Evolutionary conservation across 1,140 invertebrate genomes (phyloP).

Genomic region (Drosophila neocordata): DNA sequence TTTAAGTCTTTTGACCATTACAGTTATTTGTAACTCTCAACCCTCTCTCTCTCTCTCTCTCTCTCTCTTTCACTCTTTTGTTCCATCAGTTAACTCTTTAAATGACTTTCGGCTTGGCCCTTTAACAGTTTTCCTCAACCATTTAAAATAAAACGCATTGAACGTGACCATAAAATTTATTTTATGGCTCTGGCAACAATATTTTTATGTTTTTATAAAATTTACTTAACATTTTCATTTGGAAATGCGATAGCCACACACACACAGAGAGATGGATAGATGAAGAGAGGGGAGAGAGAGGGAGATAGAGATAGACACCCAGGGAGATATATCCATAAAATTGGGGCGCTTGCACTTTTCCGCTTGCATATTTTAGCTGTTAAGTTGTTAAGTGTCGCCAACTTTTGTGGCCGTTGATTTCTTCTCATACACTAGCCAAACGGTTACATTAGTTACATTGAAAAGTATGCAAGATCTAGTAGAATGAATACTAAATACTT

Average conservation of each 20-base stretch:
- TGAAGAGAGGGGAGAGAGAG: too few species aligned
- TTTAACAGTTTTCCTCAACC: slow-evolving; percentile 28
- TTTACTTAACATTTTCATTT: slow-evolving; percentile 54
- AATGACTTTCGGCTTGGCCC: slow-evolving; percentile 12
- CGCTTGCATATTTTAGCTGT: slow-evolving; percentile 33
- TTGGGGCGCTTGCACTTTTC: slow-evolving; percentile 20
- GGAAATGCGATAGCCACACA: slow-evolving; percentile 45
- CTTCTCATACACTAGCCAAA: not conserved
- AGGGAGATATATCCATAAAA: slow-evolving; percentile 17
- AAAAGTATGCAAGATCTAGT: not conserved
- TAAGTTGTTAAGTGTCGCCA: slow-evolving; percentile 75
- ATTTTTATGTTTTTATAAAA: slow-evolving; percentile 56
- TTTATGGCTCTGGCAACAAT: slow-evolving; percentile 52
- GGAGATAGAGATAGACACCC: slow-evolving; percentile 15
- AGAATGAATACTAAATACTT: too few species aligned
- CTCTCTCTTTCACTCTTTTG: too few species aligned
- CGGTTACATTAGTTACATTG: not conserved
- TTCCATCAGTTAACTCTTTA: too few species aligned
- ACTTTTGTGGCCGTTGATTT: slow-evolving; percentile 47
- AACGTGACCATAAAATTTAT: slow-evolving; percentile 35
- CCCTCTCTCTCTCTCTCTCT: not conserved
- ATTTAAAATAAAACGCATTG: not conserved
- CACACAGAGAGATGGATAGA: not conserved
- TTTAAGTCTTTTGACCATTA: slow-evolving; percentile 45
- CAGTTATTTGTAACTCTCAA: slow-evolving; percentile 42